Base-by-base conservation (phyloP, 2,888 invertebrate genomes). In the Euproctis similis region DNA sequence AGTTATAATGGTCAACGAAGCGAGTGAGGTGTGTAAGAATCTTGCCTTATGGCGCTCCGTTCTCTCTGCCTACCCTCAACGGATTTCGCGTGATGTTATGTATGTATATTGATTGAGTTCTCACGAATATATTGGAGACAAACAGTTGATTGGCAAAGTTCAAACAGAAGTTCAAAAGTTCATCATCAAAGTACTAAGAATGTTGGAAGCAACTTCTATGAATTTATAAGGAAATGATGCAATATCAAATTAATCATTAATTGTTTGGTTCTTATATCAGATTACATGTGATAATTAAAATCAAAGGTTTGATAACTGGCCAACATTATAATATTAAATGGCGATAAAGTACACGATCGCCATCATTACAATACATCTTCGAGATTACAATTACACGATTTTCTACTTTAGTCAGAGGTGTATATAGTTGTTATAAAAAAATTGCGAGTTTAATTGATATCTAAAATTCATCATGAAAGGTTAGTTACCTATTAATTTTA, bases 391-490 rank as follows among this genome's bases (percentile, higher is more conserved):
- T 6, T 11, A 49, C 44, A 50, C 17, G 40, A 31, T 43, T 48
- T 38, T 21, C 40, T 41, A 36, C 37, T 52, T 45, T 30, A 36
- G 14, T 35, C 31, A 26, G n/a, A 18, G 33, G 36, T 50, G n/a
- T n/a, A 50, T 52, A 48, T 41, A 47, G 36, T 36, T 33, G 29
- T n/a, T n/a, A 34, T 34, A 26, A 10, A 27, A 8, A 21, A 19
- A 19, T 40, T 6, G 4, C 24, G 17, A 16, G n/a, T 23, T 30
- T 34, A 32, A 39, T 30, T 39, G 26, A 27, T 28, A 39, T 39
- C 32, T 33, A 26, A 39, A 36, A 36, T 20, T 42, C 38, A 36
- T 1, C 16, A 52, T 52, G 52, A 52, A 52, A 53, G 53, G 52
- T 52, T 24, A 30, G 42, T 29, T n/a, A n/a, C n/a, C n/a, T n/a